Evolutionary conservation across 2,888 invertebrate genomes (phyloP), one percentile per base, ranked within the genome.

Genomic region (Drosophila emarginata): DNA sequence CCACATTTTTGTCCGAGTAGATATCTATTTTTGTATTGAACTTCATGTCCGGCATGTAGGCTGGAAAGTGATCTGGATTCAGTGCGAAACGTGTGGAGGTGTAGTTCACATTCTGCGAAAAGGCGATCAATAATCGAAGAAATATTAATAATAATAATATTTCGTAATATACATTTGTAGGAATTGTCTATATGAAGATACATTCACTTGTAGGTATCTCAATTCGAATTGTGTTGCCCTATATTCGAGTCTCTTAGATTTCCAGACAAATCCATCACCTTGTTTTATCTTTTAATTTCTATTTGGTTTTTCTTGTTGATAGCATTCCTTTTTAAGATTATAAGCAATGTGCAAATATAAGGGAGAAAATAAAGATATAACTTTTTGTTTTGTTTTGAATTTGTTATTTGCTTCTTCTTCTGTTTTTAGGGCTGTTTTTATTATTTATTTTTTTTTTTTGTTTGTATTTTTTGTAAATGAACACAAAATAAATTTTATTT

Each of bases 21-120:
- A 80, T 68, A 54, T 37, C 61, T 56, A 52, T 40, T 60, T 60
- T 74, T n/a, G 69, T 69, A 40, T 65, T 74, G 54, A 74, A 75
- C 61, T 65, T 74, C 62, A 79, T 79, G 62, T 78, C 78, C 69
- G 78, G 72, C 74, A 76, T 80, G 64, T 69, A 66, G 61, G 72
- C 56, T 52, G 76, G 71, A 72, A 77, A 80, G 64, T 63, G 65
- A 71, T 79, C 64, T 57, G 73, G 74, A 86, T 80, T 76, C 61
- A 76, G 76, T 56, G 76, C 60, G 60, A 70, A 82, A 57, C 61
- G 74, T 28, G 59, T 65, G 52, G 69, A 60, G 15, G 64, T 74
- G 36, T 74, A 74, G 61, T 65, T 74, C 21, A 82, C 78, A 70
- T 80, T 60, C 78, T 82, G 83, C 59, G 21, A 12, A 45, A 45